phyloP scores from a whole-genome alignment of 2,888 invertebrate genomes.

The Melangyna quadrimaculata region DNA sequence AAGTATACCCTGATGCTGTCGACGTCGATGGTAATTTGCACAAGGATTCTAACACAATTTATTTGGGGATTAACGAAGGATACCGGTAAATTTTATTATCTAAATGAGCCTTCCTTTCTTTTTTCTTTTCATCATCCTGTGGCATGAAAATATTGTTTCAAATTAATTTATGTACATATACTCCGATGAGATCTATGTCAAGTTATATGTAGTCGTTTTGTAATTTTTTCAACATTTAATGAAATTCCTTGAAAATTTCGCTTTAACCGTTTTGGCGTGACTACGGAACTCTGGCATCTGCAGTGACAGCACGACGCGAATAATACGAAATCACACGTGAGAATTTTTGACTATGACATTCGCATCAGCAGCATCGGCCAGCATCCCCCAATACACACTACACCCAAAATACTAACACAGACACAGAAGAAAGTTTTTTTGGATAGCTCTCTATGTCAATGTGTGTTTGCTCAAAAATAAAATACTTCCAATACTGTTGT shows the following conservation, averaged over 20 bases:
- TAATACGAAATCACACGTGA: slow-evolving; percentile 58
- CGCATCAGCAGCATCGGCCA: slow-evolving; percentile 62
- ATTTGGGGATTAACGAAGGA: neutral
- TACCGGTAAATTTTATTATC: slow-evolving; percentile 39
- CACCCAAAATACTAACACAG: slow-evolving; percentile 16
- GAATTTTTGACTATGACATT: slow-evolving; percentile 48
- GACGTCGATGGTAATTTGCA: neutral
- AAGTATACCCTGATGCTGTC: slow-evolving; percentile 38
- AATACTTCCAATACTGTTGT: slow-evolving; percentile 18
- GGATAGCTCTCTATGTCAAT: neutral
- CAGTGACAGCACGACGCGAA: slow-evolving; percentile 51
- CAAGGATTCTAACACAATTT: neutral
- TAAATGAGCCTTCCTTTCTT: slow-evolving; percentile 45
- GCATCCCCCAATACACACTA: slow-evolving; percentile 59
- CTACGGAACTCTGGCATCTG: slow-evolving; percentile 68
- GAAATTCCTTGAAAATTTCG: slow-evolving; percentile 3
- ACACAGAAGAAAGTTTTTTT: neutral
- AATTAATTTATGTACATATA: neutral
- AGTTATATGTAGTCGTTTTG: too few relatives aligned
- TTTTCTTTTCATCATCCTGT: slow-evolving; percentile 57
- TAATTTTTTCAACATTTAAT: neutral
- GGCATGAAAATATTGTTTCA: neutral
- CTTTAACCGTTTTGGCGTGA: slow-evolving; percentile 51
- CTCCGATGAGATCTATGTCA: neutral
- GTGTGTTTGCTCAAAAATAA: neutral